Evolutionary conservation across 2,113 vertebrate species (phyloP).

Genomic region (Rattus rattus): DNA sequence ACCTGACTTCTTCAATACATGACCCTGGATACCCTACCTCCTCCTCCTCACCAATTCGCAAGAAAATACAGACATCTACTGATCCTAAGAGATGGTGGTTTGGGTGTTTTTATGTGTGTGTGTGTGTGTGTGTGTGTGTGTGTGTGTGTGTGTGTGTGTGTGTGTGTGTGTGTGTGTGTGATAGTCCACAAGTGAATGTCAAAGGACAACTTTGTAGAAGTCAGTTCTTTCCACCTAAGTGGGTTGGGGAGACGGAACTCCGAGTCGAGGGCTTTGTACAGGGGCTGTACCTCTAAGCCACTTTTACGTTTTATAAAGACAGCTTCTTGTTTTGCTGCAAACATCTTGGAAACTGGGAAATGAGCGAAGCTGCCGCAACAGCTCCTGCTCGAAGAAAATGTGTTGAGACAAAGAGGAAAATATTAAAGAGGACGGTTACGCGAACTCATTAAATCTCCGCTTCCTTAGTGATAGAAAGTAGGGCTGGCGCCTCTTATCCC

Average conservation of each 20-base stretch:
- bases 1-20: neutral
- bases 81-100: neutral
- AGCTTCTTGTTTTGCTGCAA: slow-evolving; percentile 15
- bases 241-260: no score
- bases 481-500: neutral
- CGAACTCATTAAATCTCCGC: slow-evolving; percentile 9
- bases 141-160: neutral
- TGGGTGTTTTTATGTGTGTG: neutral
- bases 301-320: neutral
- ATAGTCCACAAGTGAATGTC: neutral
- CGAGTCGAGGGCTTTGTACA: neutral
- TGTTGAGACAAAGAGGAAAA: slow-evolving; percentile 33
- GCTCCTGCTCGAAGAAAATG: slow-evolving; percentile 30
- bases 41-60: neutral
- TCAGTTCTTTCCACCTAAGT: neutral
- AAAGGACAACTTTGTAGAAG: neutral
- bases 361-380: neutral
- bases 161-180: neutral
- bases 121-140: neutral
- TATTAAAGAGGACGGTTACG: neutral
- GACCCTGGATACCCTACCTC: neutral
- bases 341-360: slow-evolving; percentile 37
- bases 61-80: neutral
- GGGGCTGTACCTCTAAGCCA: neutral
- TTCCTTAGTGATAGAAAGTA: neutral